These are phyloP conservation scores for Cephalopterus ornatus DNA, from an alignment of 2,113 vertebrate genomes.

Conservation along the genomic window DNA sequence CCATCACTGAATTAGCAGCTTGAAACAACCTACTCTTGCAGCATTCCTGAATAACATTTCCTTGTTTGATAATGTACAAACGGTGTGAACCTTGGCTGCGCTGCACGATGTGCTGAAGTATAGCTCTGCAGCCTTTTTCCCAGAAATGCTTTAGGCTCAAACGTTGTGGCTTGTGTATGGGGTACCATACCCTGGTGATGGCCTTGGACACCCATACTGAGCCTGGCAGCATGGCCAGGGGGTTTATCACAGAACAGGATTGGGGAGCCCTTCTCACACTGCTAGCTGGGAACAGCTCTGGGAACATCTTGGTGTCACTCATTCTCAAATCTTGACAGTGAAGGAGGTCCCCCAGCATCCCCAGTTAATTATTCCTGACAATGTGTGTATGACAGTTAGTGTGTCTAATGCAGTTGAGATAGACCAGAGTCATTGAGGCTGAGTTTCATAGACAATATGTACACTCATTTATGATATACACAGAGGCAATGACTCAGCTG, in stretches of 20 bases:
- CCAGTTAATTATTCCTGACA: background rate
- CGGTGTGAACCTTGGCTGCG: background rate
- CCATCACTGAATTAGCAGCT: background rate
- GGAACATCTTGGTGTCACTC: background rate
- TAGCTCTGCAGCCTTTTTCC: background rate
- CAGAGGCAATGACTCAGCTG: background rate
- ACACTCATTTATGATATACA: rapidly evolving
- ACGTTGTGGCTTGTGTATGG: background rate
- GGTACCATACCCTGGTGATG: background rate
- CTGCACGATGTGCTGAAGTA: background rate
- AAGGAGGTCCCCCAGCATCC: background rate
- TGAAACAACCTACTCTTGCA: background rate
- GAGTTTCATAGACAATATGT: background rate
- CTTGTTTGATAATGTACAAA: background rate
- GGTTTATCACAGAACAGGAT: background rate
- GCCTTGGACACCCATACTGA: background rate
- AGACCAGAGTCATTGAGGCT: background rate
- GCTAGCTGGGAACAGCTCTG: background rate
- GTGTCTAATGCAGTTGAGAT: background rate
- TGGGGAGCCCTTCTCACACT: background rate
- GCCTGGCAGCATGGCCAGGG: rapidly evolving
- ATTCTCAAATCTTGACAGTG: background rate
- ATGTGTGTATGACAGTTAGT: background rate
- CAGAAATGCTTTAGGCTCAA: background rate
- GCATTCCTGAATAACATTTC: background rate